Base-by-base conservation (phyloP, 2,888 invertebrate species). In the Andrena bicolor region DNA sequence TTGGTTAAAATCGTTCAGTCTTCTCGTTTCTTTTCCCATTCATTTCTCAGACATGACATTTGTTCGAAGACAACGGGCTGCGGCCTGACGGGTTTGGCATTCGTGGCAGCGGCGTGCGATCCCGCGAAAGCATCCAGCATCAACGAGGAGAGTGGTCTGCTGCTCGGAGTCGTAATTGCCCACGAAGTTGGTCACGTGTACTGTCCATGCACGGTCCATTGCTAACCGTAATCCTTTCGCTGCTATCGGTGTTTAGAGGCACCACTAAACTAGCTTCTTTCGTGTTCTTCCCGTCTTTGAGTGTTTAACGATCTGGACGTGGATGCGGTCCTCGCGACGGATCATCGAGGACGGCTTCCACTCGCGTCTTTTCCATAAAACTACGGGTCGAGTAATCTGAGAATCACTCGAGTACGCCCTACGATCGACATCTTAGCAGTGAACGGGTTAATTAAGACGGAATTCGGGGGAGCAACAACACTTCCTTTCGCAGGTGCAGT, bases 121-220 rank as follows among this genome's bases (percentile, higher is more conserved):
- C 96, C 97, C 5, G 96, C 96, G 90, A 96, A 97, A 86, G 97
- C 98, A 92, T 98, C 98, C 93, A 98, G 97, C 91, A 97, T 98
- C 91, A 98, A 98, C 93, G 98, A 98, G 94, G 98, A 98, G 94
- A 97, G 97, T 92, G 98, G 98, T 85, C 97, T 98, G 86, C 96
- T 97, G 92, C 95, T 98, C 76, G 98, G 98, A 32, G 97, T 98
- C 94, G 98, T 98, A 85, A 96, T 98, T 90, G 97, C 98, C 6
- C 98, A 98, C 93, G 98, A 98, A 94, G 94, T 98, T 92, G 98
- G 98, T 79, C 98, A 98, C 95, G 98, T 98, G 98, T 98, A 94
- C 96, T 97, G 74, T 81, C 70, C 73, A 86, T 58, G 56, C 69
- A 68, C 70, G 56, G 61, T 71, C 41, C 58, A 41, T 64, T 26